A percentile compares a stretch with the other conserved stretches of the same genome.
phyloP scores from a whole-genome alignment of 2,888 invertebrate species.

The Rutpela maculata region DNA sequence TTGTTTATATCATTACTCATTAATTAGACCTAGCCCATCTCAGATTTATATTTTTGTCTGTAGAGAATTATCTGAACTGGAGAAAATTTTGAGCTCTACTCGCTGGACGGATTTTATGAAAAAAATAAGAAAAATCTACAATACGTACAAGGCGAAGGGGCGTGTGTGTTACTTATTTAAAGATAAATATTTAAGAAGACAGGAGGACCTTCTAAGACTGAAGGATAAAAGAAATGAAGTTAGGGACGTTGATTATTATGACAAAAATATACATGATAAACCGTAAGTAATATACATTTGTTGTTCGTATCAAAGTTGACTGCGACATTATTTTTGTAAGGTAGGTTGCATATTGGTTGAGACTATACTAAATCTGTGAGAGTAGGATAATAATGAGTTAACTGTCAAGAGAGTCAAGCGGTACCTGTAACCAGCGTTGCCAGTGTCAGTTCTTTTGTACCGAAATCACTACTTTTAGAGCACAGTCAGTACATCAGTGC shows the following conservation, averaged over 20 bases:
- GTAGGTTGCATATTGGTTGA: too few relatives aligned
- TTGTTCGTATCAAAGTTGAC: too few relatives aligned
- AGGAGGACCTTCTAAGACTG: conserved; percentile 57
- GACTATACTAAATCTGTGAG: too few relatives aligned
- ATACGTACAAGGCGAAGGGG: conserved; percentile 40
- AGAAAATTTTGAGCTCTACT: conserved; percentile 64
- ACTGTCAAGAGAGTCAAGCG: too few relatives aligned
- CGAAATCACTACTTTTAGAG: too few relatives aligned
- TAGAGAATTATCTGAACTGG: conserved; percentile 66
- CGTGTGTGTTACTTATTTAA: conserved; percentile 41
- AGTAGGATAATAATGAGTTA: too few relatives aligned
- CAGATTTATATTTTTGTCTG: neutral
- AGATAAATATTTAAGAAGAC: conserved; percentile 48
- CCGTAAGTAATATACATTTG: conserved; percentile 41
- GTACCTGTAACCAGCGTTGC: too few relatives aligned
- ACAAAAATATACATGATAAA: conserved; percentile 40
- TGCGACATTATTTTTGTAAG: too few relatives aligned
- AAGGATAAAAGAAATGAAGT: conserved; percentile 55
- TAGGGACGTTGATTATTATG: neutral
- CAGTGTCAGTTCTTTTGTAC: too few relatives aligned
- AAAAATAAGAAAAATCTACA: conserved; percentile 58
- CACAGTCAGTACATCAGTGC: too few relatives aligned
- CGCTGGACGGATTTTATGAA: conserved; percentile 67
- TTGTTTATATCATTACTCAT: too few relatives aligned
- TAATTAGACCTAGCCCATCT: too few relatives aligned